A percentile compares a stretch with the other conserved stretches of the same genome.
Conservation (phyloP, 1,140 invertebrate species). For the Microplitis demolitor region DNA sequence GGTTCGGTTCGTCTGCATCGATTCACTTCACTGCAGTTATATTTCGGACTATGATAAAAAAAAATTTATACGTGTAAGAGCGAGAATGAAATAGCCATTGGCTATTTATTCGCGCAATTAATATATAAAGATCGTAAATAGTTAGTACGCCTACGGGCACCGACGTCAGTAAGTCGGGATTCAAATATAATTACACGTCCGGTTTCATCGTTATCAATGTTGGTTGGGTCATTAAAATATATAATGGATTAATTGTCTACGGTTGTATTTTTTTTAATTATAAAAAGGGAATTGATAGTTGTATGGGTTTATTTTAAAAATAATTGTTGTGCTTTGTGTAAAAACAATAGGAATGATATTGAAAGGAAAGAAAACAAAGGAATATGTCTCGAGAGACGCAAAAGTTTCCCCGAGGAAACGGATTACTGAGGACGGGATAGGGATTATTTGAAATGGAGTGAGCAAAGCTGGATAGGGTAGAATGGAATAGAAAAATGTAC, state of each 20-base stretch:
- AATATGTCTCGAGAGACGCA: background rate
- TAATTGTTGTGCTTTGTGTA: background rate
- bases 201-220: conserved; percentile 43
- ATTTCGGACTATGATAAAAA: background rate
- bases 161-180: conserved; percentile 33
- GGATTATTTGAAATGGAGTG: conserved; percentile 51
- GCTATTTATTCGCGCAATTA: conserved; percentile 61
- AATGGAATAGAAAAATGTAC: conserved; percentile 24
- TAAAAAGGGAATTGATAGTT: conserved; percentile 30
- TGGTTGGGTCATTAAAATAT: no score
- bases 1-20: conserved; percentile 7
- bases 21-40: background rate
- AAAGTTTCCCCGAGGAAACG: conserved; percentile 1
- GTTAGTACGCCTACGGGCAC: conserved; percentile 35
- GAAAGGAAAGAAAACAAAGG: conserved; percentile 24
- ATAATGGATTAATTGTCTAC: no score
- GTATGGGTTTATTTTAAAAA: background rate
- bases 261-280: no score
- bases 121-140: conserved; percentile 62
- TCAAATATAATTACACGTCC: conserved; percentile 56
- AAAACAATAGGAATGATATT: background rate
- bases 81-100: conserved; percentile 22
- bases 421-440: conserved; percentile 23
- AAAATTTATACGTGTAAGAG: background rate
- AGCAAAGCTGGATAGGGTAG: conserved; percentile 33